These are phyloP conservation scores for Stegodyphus dumicola DNA, from an alignment of 1,140 invertebrate species.

Conservation along the genomic window DNA sequence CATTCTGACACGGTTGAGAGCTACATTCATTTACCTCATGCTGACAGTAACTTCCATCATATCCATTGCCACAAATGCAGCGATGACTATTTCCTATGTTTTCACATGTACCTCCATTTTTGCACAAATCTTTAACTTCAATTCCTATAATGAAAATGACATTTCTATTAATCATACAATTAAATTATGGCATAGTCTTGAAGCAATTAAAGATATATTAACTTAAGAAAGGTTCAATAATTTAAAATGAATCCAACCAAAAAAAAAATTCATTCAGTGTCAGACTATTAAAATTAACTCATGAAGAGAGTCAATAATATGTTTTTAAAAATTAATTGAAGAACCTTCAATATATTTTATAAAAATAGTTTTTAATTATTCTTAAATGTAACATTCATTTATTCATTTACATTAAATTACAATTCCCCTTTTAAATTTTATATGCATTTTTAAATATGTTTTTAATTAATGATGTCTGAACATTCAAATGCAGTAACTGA, in stretches of 20 bases:
- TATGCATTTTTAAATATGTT: not conserved
- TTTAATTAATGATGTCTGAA: too few species aligned
- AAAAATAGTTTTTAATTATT: too few species aligned
- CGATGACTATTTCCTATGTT: conserved; percentile 90
- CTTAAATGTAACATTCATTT: too few species aligned
- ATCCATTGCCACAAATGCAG: conserved; percentile 87
- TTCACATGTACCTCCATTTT: conserved; percentile 91
- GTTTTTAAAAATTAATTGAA: too few species aligned
- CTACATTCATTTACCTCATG: conserved; percentile 91
- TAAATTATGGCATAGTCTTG: not conserved
- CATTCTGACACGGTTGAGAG: conserved; percentile 75
- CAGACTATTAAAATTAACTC: too few species aligned
- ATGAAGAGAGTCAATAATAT: too few species aligned
- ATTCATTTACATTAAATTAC: too few species aligned
- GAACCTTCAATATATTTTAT: too few species aligned
- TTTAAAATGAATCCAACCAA: too few species aligned
- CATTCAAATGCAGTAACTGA: too few species aligned
- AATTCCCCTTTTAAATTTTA: not conserved
- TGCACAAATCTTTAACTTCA: conserved; percentile 80
- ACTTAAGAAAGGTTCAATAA: not conserved
- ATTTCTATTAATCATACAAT: conserved; percentile 16
- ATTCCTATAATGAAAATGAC: conserved; percentile 72
- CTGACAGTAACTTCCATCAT: conserved; percentile 90
- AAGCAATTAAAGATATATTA: not conserved
- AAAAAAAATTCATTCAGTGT: not conserved